These are phyloP conservation scores for Colletes gigas DNA, from an alignment of 1,140 invertebrate genomes.

Conservation along the genomic window DNA sequence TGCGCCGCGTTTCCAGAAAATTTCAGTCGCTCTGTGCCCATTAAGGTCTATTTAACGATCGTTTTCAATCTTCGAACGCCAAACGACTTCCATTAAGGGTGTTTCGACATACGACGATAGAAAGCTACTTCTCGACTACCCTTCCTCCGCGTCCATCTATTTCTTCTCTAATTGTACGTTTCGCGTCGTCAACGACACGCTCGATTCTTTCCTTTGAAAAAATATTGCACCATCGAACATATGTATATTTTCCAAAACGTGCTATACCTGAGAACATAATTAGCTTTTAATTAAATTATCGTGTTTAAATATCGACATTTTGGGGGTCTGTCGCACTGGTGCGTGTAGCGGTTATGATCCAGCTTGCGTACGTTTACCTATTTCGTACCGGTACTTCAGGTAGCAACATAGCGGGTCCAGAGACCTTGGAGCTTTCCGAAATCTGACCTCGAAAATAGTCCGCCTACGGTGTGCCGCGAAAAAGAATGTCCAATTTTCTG, in stretches of 20 bases:
- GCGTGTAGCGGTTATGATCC: too few relatives aligned
- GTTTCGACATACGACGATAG: slow-evolving; percentile 14
- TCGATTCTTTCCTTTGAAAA: too few relatives aligned
- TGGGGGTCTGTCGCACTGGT: too few relatives aligned
- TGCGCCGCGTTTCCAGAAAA: slow-evolving; percentile 38
- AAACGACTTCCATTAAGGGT: slow-evolving; percentile 22
- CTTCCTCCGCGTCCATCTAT: neutral
- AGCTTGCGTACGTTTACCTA: slow-evolving; percentile 37
- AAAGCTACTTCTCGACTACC: neutral
- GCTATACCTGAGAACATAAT: too few relatives aligned
- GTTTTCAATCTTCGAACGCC: neutral
- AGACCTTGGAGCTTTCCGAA: slow-evolving; percentile 34
- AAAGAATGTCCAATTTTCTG: slow-evolving; percentile 52
- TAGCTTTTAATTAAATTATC: too few relatives aligned
- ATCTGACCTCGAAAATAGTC: slow-evolving; percentile 46
- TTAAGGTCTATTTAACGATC: slow-evolving; percentile 24
- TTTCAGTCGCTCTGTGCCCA: slow-evolving; percentile 7
- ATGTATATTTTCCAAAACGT: too few relatives aligned
- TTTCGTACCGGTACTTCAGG: slow-evolving; percentile 48
- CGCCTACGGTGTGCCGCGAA: slow-evolving; percentile 3
- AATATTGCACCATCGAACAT: too few relatives aligned
- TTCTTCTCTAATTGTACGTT: neutral
- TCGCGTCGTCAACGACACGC: neutral
- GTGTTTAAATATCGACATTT: too few relatives aligned
- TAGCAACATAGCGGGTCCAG: slow-evolving; percentile 31